Evolutionary conservation across 2,888 invertebrate species (phyloP).

Genomic region (Sepiola atlantica): DNA sequence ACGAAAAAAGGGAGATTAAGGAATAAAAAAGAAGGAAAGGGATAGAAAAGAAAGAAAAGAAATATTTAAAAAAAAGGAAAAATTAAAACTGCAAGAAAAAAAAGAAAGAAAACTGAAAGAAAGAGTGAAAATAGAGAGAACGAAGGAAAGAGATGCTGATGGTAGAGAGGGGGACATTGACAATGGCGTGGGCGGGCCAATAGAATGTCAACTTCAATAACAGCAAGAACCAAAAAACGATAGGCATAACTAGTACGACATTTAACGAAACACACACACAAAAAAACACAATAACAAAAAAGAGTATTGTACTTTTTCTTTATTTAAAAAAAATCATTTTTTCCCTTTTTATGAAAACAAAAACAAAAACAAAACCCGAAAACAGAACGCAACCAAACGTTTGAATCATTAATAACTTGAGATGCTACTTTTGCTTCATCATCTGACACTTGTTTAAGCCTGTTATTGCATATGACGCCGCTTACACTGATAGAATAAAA

Average conservation of each 20-base stretch:
- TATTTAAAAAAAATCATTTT: neutral
- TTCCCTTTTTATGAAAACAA: neutral
- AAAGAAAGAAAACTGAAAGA: neutral
- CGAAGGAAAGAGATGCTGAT: neutral
- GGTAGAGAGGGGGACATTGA: neutral
- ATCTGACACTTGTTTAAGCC: neutral
- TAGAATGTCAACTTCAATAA: neutral
- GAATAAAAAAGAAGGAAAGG: too few relatives aligned
- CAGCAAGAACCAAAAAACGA: neutral
- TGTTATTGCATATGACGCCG: constrained; percentile 2
- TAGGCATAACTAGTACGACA: neutral
- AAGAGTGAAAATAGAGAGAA: neutral
- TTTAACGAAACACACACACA: neutral
- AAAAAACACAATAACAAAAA: neutral
- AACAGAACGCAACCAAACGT: too few relatives aligned
- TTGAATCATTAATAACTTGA: constrained; percentile 19
- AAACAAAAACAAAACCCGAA: too few relatives aligned
- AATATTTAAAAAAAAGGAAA: neutral
- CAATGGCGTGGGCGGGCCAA: too few relatives aligned
- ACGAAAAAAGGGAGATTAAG: too few relatives aligned
- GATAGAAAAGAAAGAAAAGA: too few relatives aligned
- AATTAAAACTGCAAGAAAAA: neutral
- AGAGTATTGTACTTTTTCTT: neutral
- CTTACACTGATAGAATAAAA: constrained; percentile 7
- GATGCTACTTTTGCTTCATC: neutral